phyloP scores from a whole-genome alignment of 1,140 invertebrate genomes.

The Phthorimaea operculella region DNA sequence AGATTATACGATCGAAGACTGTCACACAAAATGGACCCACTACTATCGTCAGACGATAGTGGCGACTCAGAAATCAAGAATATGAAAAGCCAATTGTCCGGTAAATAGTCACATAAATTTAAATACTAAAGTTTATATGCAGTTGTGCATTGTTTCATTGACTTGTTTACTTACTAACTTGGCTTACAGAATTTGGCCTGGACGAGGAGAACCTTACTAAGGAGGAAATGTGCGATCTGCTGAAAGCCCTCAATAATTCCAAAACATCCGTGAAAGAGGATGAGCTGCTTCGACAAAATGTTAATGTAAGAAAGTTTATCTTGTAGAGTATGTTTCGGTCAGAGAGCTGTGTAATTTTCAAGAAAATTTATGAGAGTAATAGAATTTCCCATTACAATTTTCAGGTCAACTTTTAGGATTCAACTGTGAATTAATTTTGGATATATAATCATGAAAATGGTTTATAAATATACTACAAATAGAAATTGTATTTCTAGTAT shows the following conservation, averaged over 20 bases:
- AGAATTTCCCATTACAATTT: no score
- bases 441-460: no score
- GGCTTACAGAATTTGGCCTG: constrained; percentile 50
- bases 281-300: constrained; percentile 29
- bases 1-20: no score
- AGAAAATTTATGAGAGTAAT: no score
- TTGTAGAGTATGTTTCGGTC: no score
- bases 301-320: constrained; percentile 16
- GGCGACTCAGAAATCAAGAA: constrained; percentile 39
- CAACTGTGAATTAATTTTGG: no score
- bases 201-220: constrained; percentile 57
- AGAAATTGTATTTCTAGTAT: not conserved
- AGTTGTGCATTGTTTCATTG: not conserved
- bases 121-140: not conserved
- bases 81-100: constrained; percentile 41
- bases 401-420: no score
- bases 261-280: constrained; percentile 46
- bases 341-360: no score
- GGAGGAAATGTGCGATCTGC: constrained; percentile 58
- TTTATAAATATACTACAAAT: no score
- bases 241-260: constrained; percentile 60
- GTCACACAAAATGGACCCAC: constrained; percentile 23
- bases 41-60: constrained; percentile 39
- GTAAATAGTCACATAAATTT: constrained; percentile 15
- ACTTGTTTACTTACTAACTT: not conserved